Conservation (phyloP, 2,888 invertebrate genomes). For the Copidosoma aretas region DNA sequence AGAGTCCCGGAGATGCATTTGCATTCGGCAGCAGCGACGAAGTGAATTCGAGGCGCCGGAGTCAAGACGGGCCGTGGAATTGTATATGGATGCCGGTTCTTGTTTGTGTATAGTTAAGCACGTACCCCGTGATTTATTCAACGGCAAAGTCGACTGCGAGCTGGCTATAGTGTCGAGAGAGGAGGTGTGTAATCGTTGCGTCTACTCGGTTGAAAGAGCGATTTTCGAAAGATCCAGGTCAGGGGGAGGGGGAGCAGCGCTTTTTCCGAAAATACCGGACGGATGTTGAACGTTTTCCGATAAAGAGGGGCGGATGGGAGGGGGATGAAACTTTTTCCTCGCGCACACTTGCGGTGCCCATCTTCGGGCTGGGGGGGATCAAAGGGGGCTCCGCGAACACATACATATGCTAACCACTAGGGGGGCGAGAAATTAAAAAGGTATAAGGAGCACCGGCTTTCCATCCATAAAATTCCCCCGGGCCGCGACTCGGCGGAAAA, state of each 20-base stretch:
- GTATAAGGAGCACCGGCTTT: constrained; percentile 18
- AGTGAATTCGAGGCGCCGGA: background rate
- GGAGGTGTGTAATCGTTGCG: too few species aligned
- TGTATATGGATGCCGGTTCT: too few species aligned
- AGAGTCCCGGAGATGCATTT: background rate
- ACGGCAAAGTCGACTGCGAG: background rate
- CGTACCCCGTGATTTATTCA: background rate
- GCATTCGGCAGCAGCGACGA: background rate
- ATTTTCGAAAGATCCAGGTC: too few species aligned
- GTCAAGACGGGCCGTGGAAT: too few species aligned
- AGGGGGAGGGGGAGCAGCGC: too few species aligned
- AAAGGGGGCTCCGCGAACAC: constrained; percentile 8
- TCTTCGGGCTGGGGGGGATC: background rate
- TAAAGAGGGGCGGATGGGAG: too few species aligned
- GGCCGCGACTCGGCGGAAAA: background rate
- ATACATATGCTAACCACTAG: constrained; percentile 18
- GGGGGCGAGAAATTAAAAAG: constrained; percentile 20
- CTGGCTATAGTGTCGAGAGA: too few species aligned
- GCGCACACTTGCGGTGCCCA: background rate
- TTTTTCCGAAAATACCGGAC: too few species aligned
- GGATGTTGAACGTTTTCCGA: too few species aligned
- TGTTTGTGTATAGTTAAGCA: background rate
- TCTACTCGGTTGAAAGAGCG: too few species aligned
- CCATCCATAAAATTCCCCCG: constrained; percentile 14
- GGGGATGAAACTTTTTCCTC: too few species aligned